phyloP scores from a whole-genome alignment of 2,888 invertebrate species.

The Rotaria socialis region DNA sequence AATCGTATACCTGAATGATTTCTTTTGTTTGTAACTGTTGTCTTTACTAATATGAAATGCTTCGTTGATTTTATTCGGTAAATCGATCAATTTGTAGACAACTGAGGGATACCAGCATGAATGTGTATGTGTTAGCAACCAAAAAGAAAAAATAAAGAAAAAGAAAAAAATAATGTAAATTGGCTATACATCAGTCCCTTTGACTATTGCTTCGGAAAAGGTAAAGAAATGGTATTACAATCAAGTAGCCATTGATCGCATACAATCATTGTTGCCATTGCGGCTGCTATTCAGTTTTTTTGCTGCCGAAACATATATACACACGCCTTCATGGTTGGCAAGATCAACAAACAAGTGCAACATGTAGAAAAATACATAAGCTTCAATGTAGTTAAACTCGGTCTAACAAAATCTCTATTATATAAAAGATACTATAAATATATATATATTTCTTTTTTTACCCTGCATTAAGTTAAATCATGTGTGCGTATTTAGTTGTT shows the following conservation, averaged over 20 bases:
- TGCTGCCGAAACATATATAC: not conserved
- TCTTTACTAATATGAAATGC: not conserved
- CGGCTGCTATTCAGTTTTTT: not conserved
- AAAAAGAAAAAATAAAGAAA: not conserved
- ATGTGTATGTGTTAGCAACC: conserved; percentile 4
- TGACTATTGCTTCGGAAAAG: not conserved
- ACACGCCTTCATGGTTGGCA: not conserved
- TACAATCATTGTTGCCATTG: not conserved
- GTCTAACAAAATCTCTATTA: no score
- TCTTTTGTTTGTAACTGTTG: no score
- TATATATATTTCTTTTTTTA: no score
- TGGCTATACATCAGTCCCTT: not conserved
- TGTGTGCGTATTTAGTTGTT: no score
- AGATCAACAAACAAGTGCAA: not conserved
- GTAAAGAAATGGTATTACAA: not conserved
- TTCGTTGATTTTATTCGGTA: not conserved
- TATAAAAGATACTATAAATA: no score
- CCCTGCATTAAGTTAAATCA: no score
- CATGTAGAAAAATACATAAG: not conserved
- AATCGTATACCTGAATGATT: not conserved
- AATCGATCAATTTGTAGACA: not conserved
- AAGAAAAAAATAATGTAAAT: not conserved
- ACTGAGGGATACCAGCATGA: not conserved
- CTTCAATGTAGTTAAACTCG: no score
- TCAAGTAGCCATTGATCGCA: not conserved